Evolutionary conservation across 2,888 invertebrate genomes (phyloP).

Genomic region (Drosophila flavopinicola): DNA sequence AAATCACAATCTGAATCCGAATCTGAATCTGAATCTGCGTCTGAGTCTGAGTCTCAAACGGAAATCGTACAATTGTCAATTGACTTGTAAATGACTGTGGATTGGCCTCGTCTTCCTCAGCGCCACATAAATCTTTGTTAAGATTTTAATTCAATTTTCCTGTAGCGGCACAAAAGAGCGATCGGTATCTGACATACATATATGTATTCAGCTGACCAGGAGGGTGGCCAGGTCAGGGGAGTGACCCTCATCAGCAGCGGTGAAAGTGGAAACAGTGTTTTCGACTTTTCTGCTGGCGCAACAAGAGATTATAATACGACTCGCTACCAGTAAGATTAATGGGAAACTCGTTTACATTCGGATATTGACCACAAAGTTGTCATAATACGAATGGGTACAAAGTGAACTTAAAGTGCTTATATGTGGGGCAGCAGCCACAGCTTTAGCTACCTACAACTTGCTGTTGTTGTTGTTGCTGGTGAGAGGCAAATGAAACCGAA

Average conservation of each 20-base stretch:
- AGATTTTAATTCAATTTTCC: conserved; percentile 61
- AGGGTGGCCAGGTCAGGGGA: conserved; percentile 5
- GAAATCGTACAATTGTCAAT: conserved; percentile 72
- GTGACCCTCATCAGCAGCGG: conserved; percentile 53
- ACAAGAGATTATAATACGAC: conserved; percentile 35
- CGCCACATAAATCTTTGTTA: conserved; percentile 69
- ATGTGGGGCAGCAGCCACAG: conserved; percentile 5
- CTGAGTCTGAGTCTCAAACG: conserved; percentile 60
- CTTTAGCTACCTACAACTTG: no score
- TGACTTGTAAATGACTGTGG: conserved; percentile 65
- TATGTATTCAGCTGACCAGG: not conserved
- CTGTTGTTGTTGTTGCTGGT: conserved; percentile 20
- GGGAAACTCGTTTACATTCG: conserved; percentile 45
- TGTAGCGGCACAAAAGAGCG: conserved; percentile 24
- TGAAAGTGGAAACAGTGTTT: conserved; percentile 53
- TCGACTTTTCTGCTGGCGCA: conserved; percentile 40
- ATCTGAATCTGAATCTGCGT: conserved; percentile 65
- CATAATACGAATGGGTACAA: conserved; percentile 25
- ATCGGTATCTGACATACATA: conserved; percentile 36
- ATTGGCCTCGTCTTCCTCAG: conserved; percentile 24
- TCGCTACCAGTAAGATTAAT: conserved; percentile 29
- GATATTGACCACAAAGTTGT: conserved; percentile 21
- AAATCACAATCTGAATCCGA: conserved; percentile 61
- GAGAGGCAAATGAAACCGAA: conserved; percentile 18
- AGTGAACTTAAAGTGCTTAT: conserved; percentile 13